A percentile compares a stretch with the other conserved stretches of the same genome.
phyloP scores from a whole-genome alignment of 2,888 invertebrate genomes.

The Torymus auratus region DNA sequence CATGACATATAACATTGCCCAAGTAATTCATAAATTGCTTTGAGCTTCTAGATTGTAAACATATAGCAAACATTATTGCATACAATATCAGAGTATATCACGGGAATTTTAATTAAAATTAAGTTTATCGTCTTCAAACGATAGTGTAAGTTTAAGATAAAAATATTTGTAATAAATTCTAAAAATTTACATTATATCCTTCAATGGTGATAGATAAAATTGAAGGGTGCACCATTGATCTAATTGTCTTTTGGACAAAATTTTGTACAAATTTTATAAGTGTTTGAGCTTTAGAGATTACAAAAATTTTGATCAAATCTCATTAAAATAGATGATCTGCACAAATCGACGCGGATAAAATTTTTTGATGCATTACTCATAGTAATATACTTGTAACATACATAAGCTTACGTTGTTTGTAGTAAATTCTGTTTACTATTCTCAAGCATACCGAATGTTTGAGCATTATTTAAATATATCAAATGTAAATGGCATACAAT shows the following conservation, averaged over 20 bases:
- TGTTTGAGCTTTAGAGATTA: slow-evolving; percentile 42
- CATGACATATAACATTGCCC: slow-evolving; percentile 23
- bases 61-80: slow-evolving; percentile 39
- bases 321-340: slow-evolving; percentile 46
- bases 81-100: slow-evolving; percentile 28
- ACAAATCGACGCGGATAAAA: slow-evolving; percentile 45
- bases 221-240: slow-evolving; percentile 16
- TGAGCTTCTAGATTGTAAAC: slow-evolving; percentile 48
- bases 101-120: slow-evolving; percentile 40
- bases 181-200: slow-evolving; percentile 43
- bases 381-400: slow-evolving; percentile 46
- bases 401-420: slow-evolving; percentile 38
- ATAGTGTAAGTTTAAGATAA: slow-evolving; percentile 39
- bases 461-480: slow-evolving; percentile 44
- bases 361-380: slow-evolving; percentile 42
- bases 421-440: slow-evolving; percentile 38
- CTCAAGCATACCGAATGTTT: slow-evolving; percentile 39
- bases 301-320: slow-evolving; percentile 49
- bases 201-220: slow-evolving; percentile 8
- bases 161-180: slow-evolving; percentile 35
- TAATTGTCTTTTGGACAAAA: slow-evolving; percentile 47
- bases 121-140: slow-evolving; percentile 22
- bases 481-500: slow-evolving; percentile 54
- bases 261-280: slow-evolving; percentile 59
- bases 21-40: slow-evolving; percentile 45